phyloP scores from a whole-genome alignment of 2,888 invertebrate species.

The Vanessa cardui region DNA sequence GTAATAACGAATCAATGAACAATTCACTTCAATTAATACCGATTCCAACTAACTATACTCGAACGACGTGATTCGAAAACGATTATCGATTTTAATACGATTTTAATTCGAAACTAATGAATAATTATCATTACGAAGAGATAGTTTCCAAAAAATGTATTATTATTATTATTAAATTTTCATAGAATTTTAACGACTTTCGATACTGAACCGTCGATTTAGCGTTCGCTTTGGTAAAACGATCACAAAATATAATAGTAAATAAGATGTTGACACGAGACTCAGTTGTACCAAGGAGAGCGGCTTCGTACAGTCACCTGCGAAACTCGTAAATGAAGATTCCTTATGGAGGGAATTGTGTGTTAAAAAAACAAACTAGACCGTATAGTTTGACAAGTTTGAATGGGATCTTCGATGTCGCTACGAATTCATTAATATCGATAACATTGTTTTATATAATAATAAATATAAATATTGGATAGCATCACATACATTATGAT shows the following conservation, averaged over 20 bases:
- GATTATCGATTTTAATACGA: neutral
- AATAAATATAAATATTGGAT: no score
- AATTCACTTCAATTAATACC: no score
- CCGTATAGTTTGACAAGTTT: slow-evolving; percentile 21
- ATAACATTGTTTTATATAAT: no score
- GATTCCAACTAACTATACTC: neutral
- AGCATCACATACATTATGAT: no score
- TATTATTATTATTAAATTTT: no score
- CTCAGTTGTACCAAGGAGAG: slow-evolving; percentile 36
- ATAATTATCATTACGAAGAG: no score
- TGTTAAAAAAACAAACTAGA: neutral
- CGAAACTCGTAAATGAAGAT: slow-evolving; percentile 29
- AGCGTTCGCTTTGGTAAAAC: slow-evolving; percentile 6
- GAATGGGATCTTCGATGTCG: slow-evolving; percentile 8
- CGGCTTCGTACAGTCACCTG: slow-evolving; percentile 34
- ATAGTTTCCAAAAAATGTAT: no score
- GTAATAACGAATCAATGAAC: neutral
- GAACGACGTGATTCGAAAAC: neutral
- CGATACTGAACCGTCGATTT: no score
- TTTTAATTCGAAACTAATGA: neutral
- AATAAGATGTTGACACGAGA: slow-evolving; percentile 22
- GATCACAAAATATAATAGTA: slow-evolving; percentile 11
- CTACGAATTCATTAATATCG: no score
- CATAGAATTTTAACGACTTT: neutral
- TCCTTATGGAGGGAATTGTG: slow-evolving; percentile 16